Percentiles rank a stretch among this genome's conserved stretches.
phyloP scores from a whole-genome alignment of 2,797 vertebrate genomes.

The Peromyscus nudipes region DNA sequence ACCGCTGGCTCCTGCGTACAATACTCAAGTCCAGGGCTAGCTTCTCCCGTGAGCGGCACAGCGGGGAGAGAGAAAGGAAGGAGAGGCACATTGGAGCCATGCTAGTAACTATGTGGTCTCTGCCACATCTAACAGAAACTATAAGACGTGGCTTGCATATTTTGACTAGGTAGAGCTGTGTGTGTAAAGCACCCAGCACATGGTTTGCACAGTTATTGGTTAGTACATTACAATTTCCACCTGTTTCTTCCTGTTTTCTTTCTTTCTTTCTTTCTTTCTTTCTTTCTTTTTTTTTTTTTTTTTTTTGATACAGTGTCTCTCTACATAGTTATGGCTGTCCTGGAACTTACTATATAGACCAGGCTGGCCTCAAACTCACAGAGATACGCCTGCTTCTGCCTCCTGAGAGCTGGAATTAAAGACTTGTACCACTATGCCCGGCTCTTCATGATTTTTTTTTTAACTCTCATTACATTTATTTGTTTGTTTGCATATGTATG shows the following conservation, averaged over 20 bases:
- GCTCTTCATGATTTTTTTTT: not conserved
- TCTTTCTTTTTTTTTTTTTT: not conserved
- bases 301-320: not conserved
- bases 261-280: not conserved
- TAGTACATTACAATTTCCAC: conserved; percentile 22
- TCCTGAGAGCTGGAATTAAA: not conserved
- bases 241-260: not conserved
- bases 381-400: not conserved
- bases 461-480: not conserved
- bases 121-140: conserved; percentile 16
- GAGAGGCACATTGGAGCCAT: not conserved
- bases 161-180: not conserved
- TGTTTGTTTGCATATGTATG: not conserved
- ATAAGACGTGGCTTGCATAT: not conserved
- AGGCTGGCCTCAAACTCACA: not conserved
- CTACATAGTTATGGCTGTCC: not conserved
- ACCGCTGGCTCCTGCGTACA: conserved; percentile 21
- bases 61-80: not conserved
- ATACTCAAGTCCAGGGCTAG: not conserved
- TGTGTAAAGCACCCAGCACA: conserved; percentile 5
- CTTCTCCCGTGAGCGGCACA: conserved; percentile 36
- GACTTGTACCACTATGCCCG: not conserved
- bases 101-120: conserved; percentile 36
- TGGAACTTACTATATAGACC: not conserved
- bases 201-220: conserved; percentile 16